Evolutionary conservation across 2,797 vertebrate genomes (phyloP).

Genomic region (Staurois parvus): DNA sequence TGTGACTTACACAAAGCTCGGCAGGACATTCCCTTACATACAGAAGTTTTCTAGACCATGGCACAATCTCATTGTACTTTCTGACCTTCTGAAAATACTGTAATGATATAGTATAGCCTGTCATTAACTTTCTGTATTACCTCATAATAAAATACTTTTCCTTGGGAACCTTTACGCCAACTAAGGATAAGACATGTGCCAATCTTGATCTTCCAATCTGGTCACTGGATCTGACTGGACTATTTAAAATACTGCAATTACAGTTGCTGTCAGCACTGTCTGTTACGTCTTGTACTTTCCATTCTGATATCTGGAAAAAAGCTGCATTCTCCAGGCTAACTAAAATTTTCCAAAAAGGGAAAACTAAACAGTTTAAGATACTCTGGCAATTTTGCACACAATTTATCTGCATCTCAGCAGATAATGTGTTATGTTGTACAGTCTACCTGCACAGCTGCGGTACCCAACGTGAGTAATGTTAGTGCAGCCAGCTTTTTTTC

Average conservation of each 20-base stretch:
- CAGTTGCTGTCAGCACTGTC: conserved; percentile 15
- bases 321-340: background rate
- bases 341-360: background rate
- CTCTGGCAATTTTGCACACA: too few relatives aligned
- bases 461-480: too few relatives aligned
- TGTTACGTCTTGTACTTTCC: conserved; percentile 30
- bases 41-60: background rate
- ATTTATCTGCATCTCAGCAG: too few relatives aligned
- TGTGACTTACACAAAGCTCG: background rate
- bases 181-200: too few relatives aligned
- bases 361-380: background rate
- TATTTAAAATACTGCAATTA: background rate
- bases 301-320: conserved; percentile 16
- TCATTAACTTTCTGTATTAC: background rate
- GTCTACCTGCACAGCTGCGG: too few relatives aligned
- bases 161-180: too few relatives aligned
- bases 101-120: background rate
- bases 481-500: too few relatives aligned
- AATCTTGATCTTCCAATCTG: background rate
- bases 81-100: background rate
- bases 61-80: background rate
- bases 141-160: background rate
- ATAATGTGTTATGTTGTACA: too few relatives aligned
- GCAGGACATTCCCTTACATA: background rate
- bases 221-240: background rate